Evolutionary conservation across 1,140 invertebrate species (phyloP).

Genomic region (Thaumetopoea pityocampa): DNA sequence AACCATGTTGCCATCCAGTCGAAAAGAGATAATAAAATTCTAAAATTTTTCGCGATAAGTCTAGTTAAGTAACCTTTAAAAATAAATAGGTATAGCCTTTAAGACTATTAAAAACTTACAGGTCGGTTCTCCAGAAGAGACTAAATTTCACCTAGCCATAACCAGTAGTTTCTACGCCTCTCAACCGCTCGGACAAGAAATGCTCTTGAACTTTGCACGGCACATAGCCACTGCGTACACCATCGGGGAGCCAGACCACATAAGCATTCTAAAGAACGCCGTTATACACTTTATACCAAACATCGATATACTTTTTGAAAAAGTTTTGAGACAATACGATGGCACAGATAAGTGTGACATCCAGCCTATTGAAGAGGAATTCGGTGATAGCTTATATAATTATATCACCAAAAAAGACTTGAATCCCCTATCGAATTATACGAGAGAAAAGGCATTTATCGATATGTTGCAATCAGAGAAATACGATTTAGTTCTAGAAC

Average conservation of each 20-base stretch:
- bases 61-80: no score
- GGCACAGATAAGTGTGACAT: conserved; percentile 66
- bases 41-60: no score
- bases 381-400: conserved; percentile 77
- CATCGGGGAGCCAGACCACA: conserved; percentile 79
- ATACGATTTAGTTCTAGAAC: conserved; percentile 79
- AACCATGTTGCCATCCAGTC: no score
- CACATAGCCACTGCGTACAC: conserved; percentile 86
- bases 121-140: conserved; percentile 84
- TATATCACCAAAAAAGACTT: conserved; percentile 54
- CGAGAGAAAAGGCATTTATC: conserved; percentile 77
- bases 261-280: conserved; percentile 80
- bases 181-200: conserved; percentile 89
- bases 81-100: no score
- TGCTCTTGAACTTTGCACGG: conserved; percentile 87
- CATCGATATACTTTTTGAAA: conserved; percentile 77
- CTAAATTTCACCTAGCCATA: conserved; percentile 87
- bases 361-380: conserved; percentile 67
- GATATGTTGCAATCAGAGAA: conserved; percentile 73
- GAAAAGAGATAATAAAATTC: no score
- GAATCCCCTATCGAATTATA: conserved; percentile 51
- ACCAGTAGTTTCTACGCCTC: conserved; percentile 90
- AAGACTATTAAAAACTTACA: conserved; percentile 40
- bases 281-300: conserved; percentile 90
- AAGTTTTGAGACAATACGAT: conserved; percentile 54